A percentile compares a stretch with the other conserved stretches of the same genome.
Conservation (phyloP, 2,113 vertebrate genomes). For the Psophia crepitans region DNA sequence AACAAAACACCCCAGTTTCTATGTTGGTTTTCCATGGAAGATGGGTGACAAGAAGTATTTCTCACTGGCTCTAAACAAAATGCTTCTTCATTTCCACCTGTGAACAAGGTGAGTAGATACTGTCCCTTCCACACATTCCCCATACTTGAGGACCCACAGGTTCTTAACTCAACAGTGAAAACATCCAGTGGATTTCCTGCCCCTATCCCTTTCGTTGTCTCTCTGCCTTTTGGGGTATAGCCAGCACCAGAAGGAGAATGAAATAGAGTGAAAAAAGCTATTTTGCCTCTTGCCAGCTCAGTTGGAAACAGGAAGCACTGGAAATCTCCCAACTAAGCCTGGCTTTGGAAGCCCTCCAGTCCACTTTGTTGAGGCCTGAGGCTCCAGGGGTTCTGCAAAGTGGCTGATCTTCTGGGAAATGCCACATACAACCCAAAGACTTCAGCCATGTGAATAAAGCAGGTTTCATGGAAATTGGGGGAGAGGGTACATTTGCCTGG, state of each 20-base stretch:
- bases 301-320: conserved; percentile 34
- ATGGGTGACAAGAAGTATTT: neutral
- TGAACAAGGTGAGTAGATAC: neutral
- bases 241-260: conserved; percentile 52
- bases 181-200: neutral
- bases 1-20: neutral
- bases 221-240: neutral
- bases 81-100: neutral
- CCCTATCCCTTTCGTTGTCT: neutral
- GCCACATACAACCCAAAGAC: neutral
- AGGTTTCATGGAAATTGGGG: neutral
- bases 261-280: conserved; percentile 50
- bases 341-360: conserved; percentile 31
- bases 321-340: neutral
- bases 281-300: conserved; percentile 26
- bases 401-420: conserved; percentile 10
- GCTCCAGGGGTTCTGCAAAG: conserved; percentile 2
- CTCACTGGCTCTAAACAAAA: neutral
- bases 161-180: neutral
- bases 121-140: neutral
- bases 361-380: neutral
- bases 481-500: neutral
- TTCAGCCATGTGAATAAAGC: neutral
- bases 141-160: neutral
- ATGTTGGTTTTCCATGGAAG: neutral